Conservation (phyloP, 1,140 invertebrate genomes). For the Drosophila sechellia region DNA sequence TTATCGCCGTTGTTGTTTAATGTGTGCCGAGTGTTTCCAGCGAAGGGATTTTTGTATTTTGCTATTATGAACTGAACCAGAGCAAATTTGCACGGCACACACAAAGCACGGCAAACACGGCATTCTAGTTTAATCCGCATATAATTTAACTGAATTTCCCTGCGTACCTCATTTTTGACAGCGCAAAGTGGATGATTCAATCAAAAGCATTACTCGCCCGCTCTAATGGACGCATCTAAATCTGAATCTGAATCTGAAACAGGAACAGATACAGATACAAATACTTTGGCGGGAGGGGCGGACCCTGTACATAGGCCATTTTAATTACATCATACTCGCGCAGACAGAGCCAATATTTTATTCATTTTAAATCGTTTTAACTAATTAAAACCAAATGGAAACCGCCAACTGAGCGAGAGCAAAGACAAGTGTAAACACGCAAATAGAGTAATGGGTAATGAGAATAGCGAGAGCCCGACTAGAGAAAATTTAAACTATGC, state of each 20-base stretch:
- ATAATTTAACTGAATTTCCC: not conserved
- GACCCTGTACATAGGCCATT: constrained; percentile 47
- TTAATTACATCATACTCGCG: constrained; percentile 53
- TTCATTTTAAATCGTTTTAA: constrained; percentile 72
- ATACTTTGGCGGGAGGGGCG: not conserved
- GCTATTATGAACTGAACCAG: constrained; percentile 55
- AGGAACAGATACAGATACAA: not conserved
- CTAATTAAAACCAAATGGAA: constrained; percentile 74
- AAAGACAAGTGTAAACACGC: constrained; percentile 54
- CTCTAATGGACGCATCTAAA: constrained; percentile 23
- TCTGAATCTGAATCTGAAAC: constrained; percentile 1
- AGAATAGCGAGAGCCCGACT: constrained; percentile 10
- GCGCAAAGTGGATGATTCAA: constrained; percentile 45
- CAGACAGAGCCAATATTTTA: constrained; percentile 46
- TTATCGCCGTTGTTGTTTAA: constrained; percentile 45
- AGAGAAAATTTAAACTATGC: constrained; percentile 63
- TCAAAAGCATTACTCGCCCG: constrained; percentile 41
- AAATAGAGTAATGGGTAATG: constrained; percentile 30
- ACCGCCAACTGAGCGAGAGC: constrained; percentile 55
- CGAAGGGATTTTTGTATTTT: constrained; percentile 71
- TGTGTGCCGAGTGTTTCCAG: constrained; percentile 34
- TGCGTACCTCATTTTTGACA: constrained; percentile 58
- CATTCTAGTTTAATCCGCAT: constrained; percentile 24
- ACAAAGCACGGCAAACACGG: constrained; percentile 26
- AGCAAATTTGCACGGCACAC: constrained; percentile 39